Evolutionary conservation across 37 sponge, comb jelly and placozoan genomes (phyloP).

Genomic region (Corticium candelabrum): DNA sequence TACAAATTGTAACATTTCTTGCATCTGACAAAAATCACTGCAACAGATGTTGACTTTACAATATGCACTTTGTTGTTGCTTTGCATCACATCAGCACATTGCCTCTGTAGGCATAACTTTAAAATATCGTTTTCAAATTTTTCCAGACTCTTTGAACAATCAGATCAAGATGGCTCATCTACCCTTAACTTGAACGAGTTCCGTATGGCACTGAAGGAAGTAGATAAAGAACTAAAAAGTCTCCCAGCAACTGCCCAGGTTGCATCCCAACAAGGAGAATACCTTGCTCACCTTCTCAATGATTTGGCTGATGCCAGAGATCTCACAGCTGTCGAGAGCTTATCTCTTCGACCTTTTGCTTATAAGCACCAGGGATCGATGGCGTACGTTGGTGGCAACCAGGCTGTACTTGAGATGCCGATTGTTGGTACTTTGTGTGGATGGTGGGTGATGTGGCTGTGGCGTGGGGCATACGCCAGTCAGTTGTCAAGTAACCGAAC

Average conservation of each 20-base stretch:
- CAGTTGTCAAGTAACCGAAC: constrained; percentile 35
- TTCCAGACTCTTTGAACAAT: constrained; percentile 29
- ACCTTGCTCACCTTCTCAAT: constrained; percentile 35
- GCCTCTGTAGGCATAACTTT: neutral
- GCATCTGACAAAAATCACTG: neutral
- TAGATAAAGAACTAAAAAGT: constrained; percentile 38
- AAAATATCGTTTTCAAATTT: neutral
- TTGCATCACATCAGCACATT: neutral
- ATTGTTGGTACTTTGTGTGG: constrained; percentile 53
- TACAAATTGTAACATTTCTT: neutral
- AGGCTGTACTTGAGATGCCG: constrained; percentile 35
- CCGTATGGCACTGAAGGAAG: constrained; percentile 10
- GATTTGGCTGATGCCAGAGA: constrained; percentile 1
- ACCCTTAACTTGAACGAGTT: constrained; percentile 40
- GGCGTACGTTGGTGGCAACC: constrained; percentile 60
- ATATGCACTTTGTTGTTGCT: neutral
- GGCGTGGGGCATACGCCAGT: constrained; percentile 49
- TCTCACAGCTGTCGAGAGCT: constrained; percentile 8
- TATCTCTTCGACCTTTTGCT: constrained; percentile 16
- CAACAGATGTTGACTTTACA: neutral
- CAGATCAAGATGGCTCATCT: constrained; percentile 41
- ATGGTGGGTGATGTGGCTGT: constrained; percentile 66
- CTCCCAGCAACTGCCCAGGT: constrained; percentile 65
- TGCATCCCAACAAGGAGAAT: constrained; percentile 45
- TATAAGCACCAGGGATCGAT: constrained; percentile 52